phyloP scores from a whole-genome alignment of 1,140 invertebrate species.

The Drosophila trapezifrons region DNA sequence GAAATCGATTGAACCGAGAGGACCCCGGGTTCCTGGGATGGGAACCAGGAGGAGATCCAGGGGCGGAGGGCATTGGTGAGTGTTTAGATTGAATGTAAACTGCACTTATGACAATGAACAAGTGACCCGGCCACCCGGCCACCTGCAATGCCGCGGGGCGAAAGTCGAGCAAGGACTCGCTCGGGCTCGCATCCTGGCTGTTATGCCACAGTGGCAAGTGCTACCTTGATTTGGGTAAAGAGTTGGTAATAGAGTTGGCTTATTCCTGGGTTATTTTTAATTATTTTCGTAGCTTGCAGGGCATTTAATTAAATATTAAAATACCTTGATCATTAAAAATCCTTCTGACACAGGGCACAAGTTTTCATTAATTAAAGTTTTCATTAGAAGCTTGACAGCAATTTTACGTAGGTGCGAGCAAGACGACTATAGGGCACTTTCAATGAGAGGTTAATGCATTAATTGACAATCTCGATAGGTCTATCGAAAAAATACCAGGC shows the following conservation, averaged over 20 bases:
- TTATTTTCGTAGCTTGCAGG: too few relatives aligned
- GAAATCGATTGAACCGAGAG: conserved; percentile 72
- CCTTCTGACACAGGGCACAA: too few relatives aligned
- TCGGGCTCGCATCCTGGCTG: conserved; percentile 15
- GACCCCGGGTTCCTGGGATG: conserved; percentile 2
- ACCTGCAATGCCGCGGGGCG: conserved; percentile 30
- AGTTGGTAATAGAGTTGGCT: neutral
- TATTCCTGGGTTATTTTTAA: too few relatives aligned
- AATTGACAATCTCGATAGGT: too few relatives aligned
- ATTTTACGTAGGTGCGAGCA: too few relatives aligned
- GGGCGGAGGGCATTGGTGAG: conserved; percentile 34
- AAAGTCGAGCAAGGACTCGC: conserved; percentile 27
- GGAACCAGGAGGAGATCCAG: neutral
- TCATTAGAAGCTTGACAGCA: too few relatives aligned
- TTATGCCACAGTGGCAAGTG: conserved; percentile 10
- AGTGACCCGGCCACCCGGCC: conserved; percentile 44
- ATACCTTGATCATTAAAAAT: too few relatives aligned
- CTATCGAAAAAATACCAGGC: too few relatives aligned
- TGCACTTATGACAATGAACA: conserved; percentile 81
- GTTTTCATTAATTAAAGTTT: too few relatives aligned
- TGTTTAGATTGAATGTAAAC: conserved; percentile 81
- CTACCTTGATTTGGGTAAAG: neutral
- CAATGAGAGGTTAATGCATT: too few relatives aligned
- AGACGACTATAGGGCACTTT: too few relatives aligned
- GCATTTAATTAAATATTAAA: too few relatives aligned